Conservation (phyloP, 2,797 vertebrate species). For the Enteromius anoplus region DNA sequence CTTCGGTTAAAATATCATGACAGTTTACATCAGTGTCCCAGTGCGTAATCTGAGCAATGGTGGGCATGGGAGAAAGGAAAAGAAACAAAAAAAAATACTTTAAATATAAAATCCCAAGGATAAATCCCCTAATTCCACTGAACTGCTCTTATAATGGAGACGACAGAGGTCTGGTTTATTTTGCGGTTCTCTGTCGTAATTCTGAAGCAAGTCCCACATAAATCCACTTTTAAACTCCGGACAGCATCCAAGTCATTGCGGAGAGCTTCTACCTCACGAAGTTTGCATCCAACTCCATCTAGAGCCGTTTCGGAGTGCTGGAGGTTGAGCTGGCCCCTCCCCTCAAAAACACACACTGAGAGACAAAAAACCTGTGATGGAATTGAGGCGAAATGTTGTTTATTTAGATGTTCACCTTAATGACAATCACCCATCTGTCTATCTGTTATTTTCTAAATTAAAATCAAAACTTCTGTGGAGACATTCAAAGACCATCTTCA, state of each 20-base stretch:
- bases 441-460: neutral
- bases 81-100: slow-evolving; percentile 36
- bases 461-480: neutral
- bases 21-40: slow-evolving; percentile 41
- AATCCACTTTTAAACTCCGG: slow-evolving; percentile 75
- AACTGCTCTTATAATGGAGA: slow-evolving; percentile 52
- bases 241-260: slow-evolving; percentile 76
- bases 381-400: slow-evolving; percentile 53
- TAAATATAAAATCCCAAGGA: slow-evolving; percentile 55
- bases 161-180: slow-evolving; percentile 59
- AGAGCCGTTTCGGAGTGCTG: slow-evolving; percentile 75
- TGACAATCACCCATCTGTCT: neutral
- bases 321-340: slow-evolving; percentile 76
- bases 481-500: neutral
- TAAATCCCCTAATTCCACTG: slow-evolving; percentile 56
- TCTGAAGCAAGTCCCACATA: slow-evolving; percentile 73
- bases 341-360: slow-evolving; percentile 59
- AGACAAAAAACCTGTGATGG: slow-evolving; percentile 73
- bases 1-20: slow-evolving; percentile 46
- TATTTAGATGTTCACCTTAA: slow-evolving; percentile 44
- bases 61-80: slow-evolving; percentile 33
- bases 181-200: slow-evolving; percentile 70
- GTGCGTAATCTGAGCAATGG: slow-evolving; percentile 27
- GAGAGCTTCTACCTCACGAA: slow-evolving; percentile 64
- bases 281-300: slow-evolving; percentile 79